phyloP scores from a whole-genome alignment of 2,113 vertebrate species.

The Scatophagus argus region DNA sequence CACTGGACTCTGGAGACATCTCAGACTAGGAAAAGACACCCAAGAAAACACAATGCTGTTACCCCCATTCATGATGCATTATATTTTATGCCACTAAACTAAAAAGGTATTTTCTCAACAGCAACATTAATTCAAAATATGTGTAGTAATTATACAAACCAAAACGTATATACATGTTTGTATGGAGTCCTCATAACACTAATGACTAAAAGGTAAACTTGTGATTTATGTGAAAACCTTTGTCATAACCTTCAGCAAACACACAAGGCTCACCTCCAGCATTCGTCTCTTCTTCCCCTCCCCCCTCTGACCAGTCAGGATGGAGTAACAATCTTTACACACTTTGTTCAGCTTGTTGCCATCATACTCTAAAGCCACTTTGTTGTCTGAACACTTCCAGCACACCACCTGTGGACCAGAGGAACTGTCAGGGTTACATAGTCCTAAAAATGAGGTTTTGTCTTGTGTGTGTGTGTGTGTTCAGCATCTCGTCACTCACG shows the following conservation, averaged over 20 bases:
- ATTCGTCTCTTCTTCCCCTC: constrained; percentile 84
- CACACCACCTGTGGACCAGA: constrained; percentile 90
- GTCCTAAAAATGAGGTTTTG: not conserved
- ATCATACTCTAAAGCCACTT: constrained; percentile 91
- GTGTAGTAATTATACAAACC: not conserved
- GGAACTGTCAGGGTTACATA: fast-evolving
- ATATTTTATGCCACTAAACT: not conserved
- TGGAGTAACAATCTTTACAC: constrained; percentile 91
- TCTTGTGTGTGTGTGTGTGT: not conserved
- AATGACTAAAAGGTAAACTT: not conserved
- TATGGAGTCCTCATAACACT: not conserved
- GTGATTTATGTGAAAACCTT: not conserved
- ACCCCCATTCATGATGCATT: not conserved
- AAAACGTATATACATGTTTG: not conserved
- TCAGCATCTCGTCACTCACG: constrained; percentile 77
- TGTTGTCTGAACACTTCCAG: constrained; percentile 96
- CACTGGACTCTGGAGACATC: constrained; percentile 84
- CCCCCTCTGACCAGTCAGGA: constrained; percentile 86
- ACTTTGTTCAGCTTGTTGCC: constrained; percentile 92
- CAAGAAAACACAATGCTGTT: not conserved
- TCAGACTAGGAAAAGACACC: constrained; percentile 81
- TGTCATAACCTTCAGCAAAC: not conserved
- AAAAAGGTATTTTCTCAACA: too few species aligned
- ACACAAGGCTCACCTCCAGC: constrained; percentile 83
- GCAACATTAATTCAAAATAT: not conserved